Base-by-base conservation (phyloP, 1,140 invertebrate genomes). In the Parapsyche elsis region DNA sequence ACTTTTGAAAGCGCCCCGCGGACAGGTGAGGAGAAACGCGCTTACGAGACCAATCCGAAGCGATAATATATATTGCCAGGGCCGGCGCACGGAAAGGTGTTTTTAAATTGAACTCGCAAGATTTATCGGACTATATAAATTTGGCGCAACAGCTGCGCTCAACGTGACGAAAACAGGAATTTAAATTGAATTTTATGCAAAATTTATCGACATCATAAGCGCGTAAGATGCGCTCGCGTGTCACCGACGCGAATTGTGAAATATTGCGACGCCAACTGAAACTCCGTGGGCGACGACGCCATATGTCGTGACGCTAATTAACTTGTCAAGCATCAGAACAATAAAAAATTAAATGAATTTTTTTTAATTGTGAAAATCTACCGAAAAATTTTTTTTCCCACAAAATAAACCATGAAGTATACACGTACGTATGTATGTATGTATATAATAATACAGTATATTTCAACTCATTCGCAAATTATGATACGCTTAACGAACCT, bases 141-240 rank as follows among this genome's bases (percentile, higher is more conserved):
- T 73, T 23, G 21, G 21, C 26, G 80, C 46, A 80, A 80, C 80
- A 80, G 80, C 80, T 80, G 80, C 64, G 67, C 64, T 19, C 45
- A 49, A 53, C 67, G 26, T 71, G 53, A 70, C 24, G 75, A 71
- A 77, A 71, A 38, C 74, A 61, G 45, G 73, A 80, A 75, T 80
- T 80, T 80, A 80, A 80, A 80, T 80, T 80, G 80, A 80, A 80
- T 80, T 76, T 80, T 80, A 80, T 80, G 80, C 80, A 77, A 57
- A 80, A 80, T 80, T 80, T 80, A 80, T 80, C 64, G 80, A 77
- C 74, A 76, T 77, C 80, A 80, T 80, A 80, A 80, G 80, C 16
- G 61, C 26, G 71, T 19, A 57, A 61, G 61, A 78, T 78, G 30
- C 59, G 30, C 59, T 53, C 16, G 49, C 73, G 73, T 76, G 73